Evolutionary conservation across 2,888 invertebrate species (phyloP).

Genomic region (Metellina segmentata): DNA sequence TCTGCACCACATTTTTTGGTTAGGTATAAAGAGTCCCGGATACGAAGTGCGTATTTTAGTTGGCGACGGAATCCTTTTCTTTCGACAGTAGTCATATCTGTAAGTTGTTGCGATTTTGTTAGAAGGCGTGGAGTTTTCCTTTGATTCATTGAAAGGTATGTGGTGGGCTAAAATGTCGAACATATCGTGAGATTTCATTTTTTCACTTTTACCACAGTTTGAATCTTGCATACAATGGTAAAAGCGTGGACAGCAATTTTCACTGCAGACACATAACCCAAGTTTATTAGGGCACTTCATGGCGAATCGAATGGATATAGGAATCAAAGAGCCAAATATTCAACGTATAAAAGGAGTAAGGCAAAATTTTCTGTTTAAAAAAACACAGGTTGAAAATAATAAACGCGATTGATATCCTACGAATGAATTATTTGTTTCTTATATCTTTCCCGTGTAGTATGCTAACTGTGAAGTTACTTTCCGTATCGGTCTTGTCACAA

Average conservation of each 20-base stretch:
- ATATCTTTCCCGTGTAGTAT: too few species aligned
- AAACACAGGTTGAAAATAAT: conserved; percentile 5
- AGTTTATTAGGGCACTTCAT: conserved; percentile 23
- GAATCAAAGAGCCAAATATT: not conserved
- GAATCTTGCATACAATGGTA: not conserved
- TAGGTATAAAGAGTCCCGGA: conserved; percentile 18
- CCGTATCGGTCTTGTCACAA: too few species aligned
- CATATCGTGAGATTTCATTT: not conserved
- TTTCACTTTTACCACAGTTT: not conserved
- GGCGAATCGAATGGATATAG: not conserved
- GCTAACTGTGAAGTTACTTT: too few species aligned
- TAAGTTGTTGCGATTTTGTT: conserved; percentile 32
- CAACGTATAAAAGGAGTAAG: too few species aligned
- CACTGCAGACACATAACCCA: not conserved
- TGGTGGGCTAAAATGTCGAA: conserved; percentile 54
- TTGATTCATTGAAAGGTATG: not conserved
- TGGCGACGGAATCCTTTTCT: not conserved
- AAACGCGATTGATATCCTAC: not conserved
- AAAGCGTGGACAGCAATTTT: not conserved
- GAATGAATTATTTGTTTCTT: too few species aligned
- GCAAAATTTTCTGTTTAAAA: not conserved
- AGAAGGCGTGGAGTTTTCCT: not conserved
- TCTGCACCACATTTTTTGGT: not conserved
- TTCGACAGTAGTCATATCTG: conserved; percentile 37
- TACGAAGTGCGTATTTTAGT: not conserved